Evolutionary conservation across 2,888 invertebrate species (phyloP).

Genomic region (Rugalucina vietnamica): DNA sequence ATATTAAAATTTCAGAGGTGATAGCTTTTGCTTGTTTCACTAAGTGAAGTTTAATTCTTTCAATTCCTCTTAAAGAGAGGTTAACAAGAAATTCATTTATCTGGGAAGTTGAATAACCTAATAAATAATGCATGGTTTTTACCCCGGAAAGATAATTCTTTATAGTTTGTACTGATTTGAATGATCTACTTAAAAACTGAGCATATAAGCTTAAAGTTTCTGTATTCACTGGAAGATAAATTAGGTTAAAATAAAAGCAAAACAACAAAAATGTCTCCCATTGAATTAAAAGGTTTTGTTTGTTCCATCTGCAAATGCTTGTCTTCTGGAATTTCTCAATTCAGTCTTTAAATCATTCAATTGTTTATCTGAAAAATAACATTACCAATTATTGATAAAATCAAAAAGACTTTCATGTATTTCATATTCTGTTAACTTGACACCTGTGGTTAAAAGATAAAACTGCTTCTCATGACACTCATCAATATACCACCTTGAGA

Average conservation of each 20-base stretch:
- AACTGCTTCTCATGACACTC: background rate
- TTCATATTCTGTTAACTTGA: background rate
- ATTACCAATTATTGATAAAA: slow-evolving; percentile 3
- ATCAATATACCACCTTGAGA: background rate
- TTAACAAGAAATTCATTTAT: background rate
- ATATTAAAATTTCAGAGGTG: background rate
- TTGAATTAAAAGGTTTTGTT: background rate
- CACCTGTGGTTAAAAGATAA: background rate
- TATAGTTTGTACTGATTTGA: slow-evolving; percentile 12
- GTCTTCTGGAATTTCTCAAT: background rate
- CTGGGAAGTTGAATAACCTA: background rate
- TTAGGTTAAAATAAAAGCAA: slow-evolving; percentile 17
- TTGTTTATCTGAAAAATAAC: slow-evolving; percentile 11
- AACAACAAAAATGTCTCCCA: background rate
- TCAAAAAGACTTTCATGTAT: background rate
- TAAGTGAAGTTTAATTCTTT: background rate
- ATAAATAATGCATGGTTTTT: background rate
- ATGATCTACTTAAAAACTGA: slow-evolving; percentile 22
- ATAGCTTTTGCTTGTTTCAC: background rate
- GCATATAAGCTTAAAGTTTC: slow-evolving; percentile 9
- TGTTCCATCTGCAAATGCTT: slow-evolving; percentile 2
- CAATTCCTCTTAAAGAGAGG: background rate
- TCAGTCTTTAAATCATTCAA: background rate
- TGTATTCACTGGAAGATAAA: background rate
- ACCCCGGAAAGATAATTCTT: slow-evolving; percentile 18